These are phyloP conservation scores for Picus viridis DNA, from an alignment of 2,797 vertebrate species.

Conservation along the genomic window DNA sequence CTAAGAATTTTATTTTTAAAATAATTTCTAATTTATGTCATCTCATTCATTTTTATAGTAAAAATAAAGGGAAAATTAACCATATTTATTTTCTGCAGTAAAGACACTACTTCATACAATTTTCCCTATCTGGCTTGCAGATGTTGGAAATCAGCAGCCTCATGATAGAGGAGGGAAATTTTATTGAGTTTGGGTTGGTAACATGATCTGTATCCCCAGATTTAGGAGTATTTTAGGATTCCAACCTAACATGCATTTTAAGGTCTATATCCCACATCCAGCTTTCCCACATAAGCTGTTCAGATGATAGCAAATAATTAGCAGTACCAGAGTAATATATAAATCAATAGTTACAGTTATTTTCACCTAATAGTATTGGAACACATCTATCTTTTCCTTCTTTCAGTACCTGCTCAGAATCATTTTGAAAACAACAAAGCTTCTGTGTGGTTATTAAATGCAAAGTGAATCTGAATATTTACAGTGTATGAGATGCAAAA, in stretches of 20 bases:
- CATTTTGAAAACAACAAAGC: background rate
- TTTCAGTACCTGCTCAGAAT: background rate
- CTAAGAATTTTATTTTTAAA: background rate
- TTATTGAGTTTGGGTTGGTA: background rate
- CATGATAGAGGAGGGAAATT: background rate
- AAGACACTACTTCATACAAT: background rate
- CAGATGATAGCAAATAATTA: background rate
- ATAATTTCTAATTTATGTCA: background rate
- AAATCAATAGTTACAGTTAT: background rate
- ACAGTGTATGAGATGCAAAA: background rate
- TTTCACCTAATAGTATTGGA: background rate
- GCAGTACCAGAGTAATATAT: rapidly evolving
- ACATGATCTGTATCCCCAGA: background rate
- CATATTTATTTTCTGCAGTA: background rate
- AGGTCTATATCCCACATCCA: background rate
- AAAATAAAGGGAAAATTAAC: background rate
- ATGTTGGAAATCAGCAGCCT: background rate
- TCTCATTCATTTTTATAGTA: background rate
- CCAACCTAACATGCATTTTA: background rate
- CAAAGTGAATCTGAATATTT: background rate
- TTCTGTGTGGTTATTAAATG: background rate
- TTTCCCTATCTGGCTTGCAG: background rate
- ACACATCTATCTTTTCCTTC: background rate
- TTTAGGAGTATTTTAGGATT: background rate
- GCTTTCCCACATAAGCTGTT: background rate